phyloP scores from a whole-genome alignment of 2,113 vertebrate genomes.

The Lasiurus borealis region DNA sequence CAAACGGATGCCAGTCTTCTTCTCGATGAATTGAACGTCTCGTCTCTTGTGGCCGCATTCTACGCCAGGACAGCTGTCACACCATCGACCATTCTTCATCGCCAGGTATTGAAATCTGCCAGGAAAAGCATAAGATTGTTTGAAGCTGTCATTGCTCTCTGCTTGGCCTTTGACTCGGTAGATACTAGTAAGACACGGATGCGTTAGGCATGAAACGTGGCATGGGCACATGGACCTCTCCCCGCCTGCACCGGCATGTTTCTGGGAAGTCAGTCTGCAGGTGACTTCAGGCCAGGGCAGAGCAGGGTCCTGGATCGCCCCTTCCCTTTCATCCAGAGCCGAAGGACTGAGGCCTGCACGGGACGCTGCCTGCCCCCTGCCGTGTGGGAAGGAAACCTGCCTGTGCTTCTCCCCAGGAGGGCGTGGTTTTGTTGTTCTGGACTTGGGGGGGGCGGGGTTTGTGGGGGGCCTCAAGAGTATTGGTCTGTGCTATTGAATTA shows the following conservation, averaged over 20 bases:
- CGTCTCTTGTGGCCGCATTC: background rate
- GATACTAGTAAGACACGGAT: background rate
- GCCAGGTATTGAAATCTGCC: constrained; percentile 52
- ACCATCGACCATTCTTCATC: constrained; percentile 19
- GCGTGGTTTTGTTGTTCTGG: background rate
- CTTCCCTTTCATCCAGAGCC: background rate
- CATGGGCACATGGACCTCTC: background rate
- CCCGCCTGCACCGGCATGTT: background rate
- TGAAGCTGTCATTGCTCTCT: constrained; percentile 71
- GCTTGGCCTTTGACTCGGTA: constrained; percentile 54
- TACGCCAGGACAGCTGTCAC: background rate
- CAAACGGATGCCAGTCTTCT: constrained; percentile 30
- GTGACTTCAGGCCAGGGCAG: background rate
- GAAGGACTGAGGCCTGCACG: background rate
- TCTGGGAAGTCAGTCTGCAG: background rate
- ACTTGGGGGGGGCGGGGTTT: background rate
- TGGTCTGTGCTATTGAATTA: background rate
- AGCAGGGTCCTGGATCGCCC: background rate
- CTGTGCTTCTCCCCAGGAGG: background rate
- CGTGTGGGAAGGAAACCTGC: background rate
- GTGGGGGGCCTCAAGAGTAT: background rate
- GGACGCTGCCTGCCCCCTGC: background rate
- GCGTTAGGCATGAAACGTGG: constrained; percentile 2
- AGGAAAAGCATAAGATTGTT: constrained; percentile 55
- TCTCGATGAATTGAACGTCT: constrained; percentile 23